Evolutionary conservation across 2,113 vertebrate genomes (phyloP), one percentile per base, ranked within the genome.

Genomic region (Morone saxatilis): DNA sequence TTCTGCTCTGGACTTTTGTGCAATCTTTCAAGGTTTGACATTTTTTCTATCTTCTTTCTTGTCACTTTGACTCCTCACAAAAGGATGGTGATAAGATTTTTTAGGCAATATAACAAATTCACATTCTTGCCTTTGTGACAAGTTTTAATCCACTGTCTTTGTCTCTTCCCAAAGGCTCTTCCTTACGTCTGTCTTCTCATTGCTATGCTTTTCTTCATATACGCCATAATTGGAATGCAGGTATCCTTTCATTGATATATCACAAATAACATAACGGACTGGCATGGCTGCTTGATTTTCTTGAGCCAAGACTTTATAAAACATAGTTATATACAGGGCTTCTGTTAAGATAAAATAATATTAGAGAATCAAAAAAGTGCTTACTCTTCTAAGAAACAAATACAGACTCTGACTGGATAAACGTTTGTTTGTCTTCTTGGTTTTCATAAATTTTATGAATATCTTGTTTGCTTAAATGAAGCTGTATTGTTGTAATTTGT

Each of bases 161-260:
- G 10, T 84, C 7, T 88, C 60, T 71, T 77, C 71, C 79, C 60
- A 81, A 87, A 99, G 98, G 98, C 98, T 10, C 97, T 99, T 51
- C 98, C 98, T 43, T 99, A 99, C 0, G 98, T 99, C 79, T 99
- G 98, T 90, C 97, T 99, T 59, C 94, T 99, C 85, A 99, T 99
- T 3, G 98, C 98, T 63, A 99, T 99, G 98, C 96, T 99, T 38
- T 99, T 99, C 96, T 99, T 99, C 95, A 99, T 99, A 90, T 99
- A 99, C 0, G 98, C 98, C 51, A 99, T 99, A 83, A 99, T 99
- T 60, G 98, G 98, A 78, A 99, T 99, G 98, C 98, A 99, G 98
- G 98, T 99, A 91, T 59, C 2, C 11, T 43, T 71, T 61, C 4
- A 0, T 4, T 41, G 6, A 40, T 68, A 53, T n/a, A 22, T n/a